Evolutionary conservation across 2,888 invertebrate species (phyloP), one percentile per base, ranked within the genome.

Genomic region (Agrotis ipsilon): DNA sequence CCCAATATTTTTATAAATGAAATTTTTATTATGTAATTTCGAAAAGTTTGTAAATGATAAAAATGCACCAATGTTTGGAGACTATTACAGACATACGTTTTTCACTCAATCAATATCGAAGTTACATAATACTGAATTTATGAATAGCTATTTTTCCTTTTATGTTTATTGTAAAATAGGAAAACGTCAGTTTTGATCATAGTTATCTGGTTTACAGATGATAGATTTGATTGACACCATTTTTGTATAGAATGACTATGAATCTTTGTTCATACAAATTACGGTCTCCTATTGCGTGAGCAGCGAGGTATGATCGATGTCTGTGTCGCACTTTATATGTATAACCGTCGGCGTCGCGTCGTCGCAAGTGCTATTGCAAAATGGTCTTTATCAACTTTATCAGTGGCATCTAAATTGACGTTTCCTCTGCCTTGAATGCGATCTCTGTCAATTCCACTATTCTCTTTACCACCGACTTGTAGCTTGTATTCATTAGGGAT

Each of bases 401-500:
- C 21, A 21, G n/a, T 39, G 60, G 16, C 24, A 51, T 73, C 70
- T 18, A 64, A 67, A 67, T 60, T 54, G 46, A 58, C 21, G 66
- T 71, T 82, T 73, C 54, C 39, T 32, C 51, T 45, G 68, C 62
- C 75, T 76, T 57, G 18, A 76, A 64, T 62, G 24, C 64, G 78
- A 82, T 86, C 82, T 85, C 85, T 80, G 60, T 76, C 75, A 63
- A 72, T 82, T 85, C 79, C 75, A 61, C 73, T 79, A 68, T 78
- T 79, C 60, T 81, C 69, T 79, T 81, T 83, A 86, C 86, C 86
- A 86, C 86, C 86, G 86, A 86, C 68, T 67, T 82, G 32, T 84
- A 84, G 72, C 59, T 79, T 82, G 78, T 83, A 83, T 76, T 76
- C 48, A 60, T 80, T 85, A 86, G 78, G 71, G 32, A 72, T 86